A percentile compares a stretch with the other conserved stretches of the same genome.
phyloP scores from a whole-genome alignment of 1,140 invertebrate species.

The Notospermus geniculatus region DNA sequence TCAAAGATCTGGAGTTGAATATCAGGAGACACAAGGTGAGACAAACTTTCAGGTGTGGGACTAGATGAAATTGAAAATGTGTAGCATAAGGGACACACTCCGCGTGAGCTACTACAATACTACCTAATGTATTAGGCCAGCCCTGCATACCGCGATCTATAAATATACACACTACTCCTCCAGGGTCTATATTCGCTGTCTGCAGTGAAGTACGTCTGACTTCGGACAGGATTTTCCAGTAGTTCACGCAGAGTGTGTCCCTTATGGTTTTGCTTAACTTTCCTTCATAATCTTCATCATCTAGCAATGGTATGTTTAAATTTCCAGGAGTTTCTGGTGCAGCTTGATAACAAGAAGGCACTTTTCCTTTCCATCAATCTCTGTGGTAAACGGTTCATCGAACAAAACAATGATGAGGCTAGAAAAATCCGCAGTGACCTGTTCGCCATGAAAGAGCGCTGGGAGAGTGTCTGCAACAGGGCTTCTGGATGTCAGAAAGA shows the following conservation, averaged over 20 bases:
- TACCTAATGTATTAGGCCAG: too few relatives aligned
- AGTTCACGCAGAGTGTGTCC: too few relatives aligned
- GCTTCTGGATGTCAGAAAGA: conserved; percentile 73
- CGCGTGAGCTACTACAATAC: too few relatives aligned
- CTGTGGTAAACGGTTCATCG: conserved; percentile 76
- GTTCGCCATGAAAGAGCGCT: conserved; percentile 67
- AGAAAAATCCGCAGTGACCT: conserved; percentile 67
- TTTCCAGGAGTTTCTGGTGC: conserved; percentile 75
- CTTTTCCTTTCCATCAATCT: conserved; percentile 82
- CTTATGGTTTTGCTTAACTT: too few relatives aligned
- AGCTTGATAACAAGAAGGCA: conserved; percentile 84
- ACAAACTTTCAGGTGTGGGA: background rate
- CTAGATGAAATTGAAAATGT: too few relatives aligned
- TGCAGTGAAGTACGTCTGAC: too few relatives aligned
- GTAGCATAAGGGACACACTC: too few relatives aligned
- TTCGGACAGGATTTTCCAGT: too few relatives aligned
- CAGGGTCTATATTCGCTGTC: too few relatives aligned
- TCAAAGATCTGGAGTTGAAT: conserved; percentile 79
- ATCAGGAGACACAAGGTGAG: conserved; percentile 69
- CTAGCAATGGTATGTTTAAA: background rate
- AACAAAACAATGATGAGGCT: conserved; percentile 68
- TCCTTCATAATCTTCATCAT: background rate
- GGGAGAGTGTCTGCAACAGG: conserved; percentile 74
- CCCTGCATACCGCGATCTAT: too few relatives aligned
- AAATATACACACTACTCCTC: too few relatives aligned